Conservation (phyloP, 2,888 invertebrate species). For the Acleris cristana region DNA sequence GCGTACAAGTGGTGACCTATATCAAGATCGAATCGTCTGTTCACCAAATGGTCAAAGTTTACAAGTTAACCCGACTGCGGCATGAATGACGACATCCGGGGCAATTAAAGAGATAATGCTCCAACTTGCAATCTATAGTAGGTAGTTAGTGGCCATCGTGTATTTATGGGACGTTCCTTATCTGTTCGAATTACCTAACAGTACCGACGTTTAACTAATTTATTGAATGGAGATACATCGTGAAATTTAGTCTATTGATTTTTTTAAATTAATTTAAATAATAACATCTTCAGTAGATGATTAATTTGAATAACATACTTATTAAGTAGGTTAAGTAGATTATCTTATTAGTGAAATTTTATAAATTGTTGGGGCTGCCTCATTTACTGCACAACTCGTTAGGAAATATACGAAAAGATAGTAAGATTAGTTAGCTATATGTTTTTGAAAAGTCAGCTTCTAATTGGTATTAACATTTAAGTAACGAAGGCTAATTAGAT, state of each 20-base stretch:
- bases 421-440: too few relatives aligned
- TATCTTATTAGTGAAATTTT: too few relatives aligned
- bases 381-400: too few relatives aligned
- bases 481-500: too few relatives aligned
- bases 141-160: constrained; percentile 42
- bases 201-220: neutral
- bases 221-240: neutral
- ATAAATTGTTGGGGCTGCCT: too few relatives aligned
- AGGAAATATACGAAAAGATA: too few relatives aligned
- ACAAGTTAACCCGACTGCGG: constrained; percentile 41
- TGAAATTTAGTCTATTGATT: neutral
- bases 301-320: too few relatives aligned
- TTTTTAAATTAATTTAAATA: neutral
- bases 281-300: too few relatives aligned
- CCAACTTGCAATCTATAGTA: constrained; percentile 46
- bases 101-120: constrained; percentile 55
- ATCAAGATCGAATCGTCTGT: constrained; percentile 38
- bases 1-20: constrained; percentile 21
- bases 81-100: constrained; percentile 48
- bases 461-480: too few relatives aligned
- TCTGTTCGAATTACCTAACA: constrained; percentile 5
- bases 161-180: constrained; percentile 39
- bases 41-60: constrained; percentile 40
- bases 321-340: too few relatives aligned
- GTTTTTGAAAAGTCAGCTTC: too few relatives aligned